Base-by-base conservation (phyloP, 2,888 invertebrate genomes). In the Athalia rosae region DNA sequence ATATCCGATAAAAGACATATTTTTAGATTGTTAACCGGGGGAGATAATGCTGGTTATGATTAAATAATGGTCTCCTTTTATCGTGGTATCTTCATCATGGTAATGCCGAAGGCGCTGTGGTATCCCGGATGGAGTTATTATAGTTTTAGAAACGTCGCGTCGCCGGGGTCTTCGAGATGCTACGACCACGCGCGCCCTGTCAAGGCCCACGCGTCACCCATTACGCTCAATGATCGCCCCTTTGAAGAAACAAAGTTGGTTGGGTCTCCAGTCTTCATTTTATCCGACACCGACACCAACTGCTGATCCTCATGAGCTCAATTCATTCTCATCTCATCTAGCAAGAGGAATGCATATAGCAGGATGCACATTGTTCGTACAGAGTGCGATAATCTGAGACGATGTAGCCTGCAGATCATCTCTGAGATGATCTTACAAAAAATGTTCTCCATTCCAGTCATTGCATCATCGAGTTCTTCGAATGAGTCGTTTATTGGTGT, bases 111-210 rank as follows among this genome's bases (percentile, higher is more conserved):
- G 76, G 76, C 67, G 66, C 76, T 28, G 28, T 28, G 78, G 80
- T 85, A 84, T 85, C 84, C 87, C 87, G 86, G 86, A 85, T 83
- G 86, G 81, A 80, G 82, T 82, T 81, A 87, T 87, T 87, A 87
- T 84, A 81, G 80, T 84, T 28, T 28, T 82, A 82, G 82, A 84
- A 82, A 81, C 80, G 79, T 62, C 76, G 81, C 80, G 79, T 62
- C 76, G 79, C 76, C 79, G 61, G 69, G 69, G 67, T 69, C 59
- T 66, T 58, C 62, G 48, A 59, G 48, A 81, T 69, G 76, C 79
- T 79, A 86, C 83, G 84, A 86, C 86, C 85, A 86, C 86, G 86
- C 86, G 85, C 82, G 83, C 85, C 84, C 83, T 84, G 85, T 84
- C 83, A 81, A 79, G 81, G 80, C 87, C 86, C 87, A 87, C 87